Base-by-base conservation (phyloP, 2,113 vertebrate genomes). In the Pygoscelis adeliae region DNA sequence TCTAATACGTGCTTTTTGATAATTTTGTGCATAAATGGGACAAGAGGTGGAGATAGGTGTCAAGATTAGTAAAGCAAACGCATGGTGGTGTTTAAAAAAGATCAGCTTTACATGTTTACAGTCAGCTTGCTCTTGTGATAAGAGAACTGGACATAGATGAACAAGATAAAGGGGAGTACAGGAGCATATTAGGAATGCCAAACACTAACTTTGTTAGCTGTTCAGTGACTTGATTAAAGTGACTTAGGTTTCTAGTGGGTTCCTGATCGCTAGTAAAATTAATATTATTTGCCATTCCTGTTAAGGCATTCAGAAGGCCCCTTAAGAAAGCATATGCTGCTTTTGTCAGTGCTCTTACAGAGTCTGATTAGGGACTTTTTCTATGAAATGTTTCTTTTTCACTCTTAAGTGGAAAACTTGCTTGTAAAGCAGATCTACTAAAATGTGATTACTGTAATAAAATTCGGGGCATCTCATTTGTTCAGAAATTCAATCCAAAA, bases 401-500 rank as follows among this genome's bases (percentile, higher is more conserved):
- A 36, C 44, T 80, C 18, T 34, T 56, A 40, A 95, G 20, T 56
- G 53, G 59, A 55, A 83, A 84, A 63, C 29, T 80, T 86, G 32
- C 53, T 90, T 90, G 77, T 76, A 85, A 94, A 83, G 50, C 38
- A 62, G 36, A 71, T 62, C 12, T 91, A 34, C 27, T 81, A 56
- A 67, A 91, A 59, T 67, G 7, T 47, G 76, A 70, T 95, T 65
- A 23, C 38, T 56, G 3, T 92, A 83, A 71, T 83, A 85, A 94
- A 74, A 88, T 29, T n/a, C 87, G 44, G 62, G 61, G 19, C 79
- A 52, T 97, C 52, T 97, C 32, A 69, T 70, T 79, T 95, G 19
- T 96, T 83, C 73, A 99, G 99, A 99, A 99, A 98, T 99, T 99
- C 97, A 99, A 99, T 96, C 99, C 99, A 53, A 99, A 99, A 98